These are phyloP conservation scores for Avahi laniger DNA, from an alignment of 2,797 vertebrate species.

Conservation along the genomic window DNA sequence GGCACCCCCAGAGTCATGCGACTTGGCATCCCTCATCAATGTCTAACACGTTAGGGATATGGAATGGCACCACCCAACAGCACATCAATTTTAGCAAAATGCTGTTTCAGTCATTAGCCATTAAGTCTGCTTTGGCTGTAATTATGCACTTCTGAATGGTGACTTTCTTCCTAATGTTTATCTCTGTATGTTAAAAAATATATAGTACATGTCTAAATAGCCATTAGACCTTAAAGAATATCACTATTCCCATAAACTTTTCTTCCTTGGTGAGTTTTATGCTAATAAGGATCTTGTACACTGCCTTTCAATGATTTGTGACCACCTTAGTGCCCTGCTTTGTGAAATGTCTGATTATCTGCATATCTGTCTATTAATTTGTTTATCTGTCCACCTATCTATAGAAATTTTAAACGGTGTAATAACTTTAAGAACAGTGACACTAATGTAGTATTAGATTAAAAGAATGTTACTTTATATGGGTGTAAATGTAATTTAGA, in stretches of 20 bases:
- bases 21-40: accelerated
- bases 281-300: slow-evolving; percentile 81
- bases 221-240: slow-evolving; percentile 81
- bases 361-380: slow-evolving; percentile 86
- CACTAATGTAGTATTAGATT: slow-evolving; percentile 89
- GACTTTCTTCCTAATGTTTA: slow-evolving; percentile 50
- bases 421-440: slow-evolving; percentile 86
- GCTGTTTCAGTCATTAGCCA: slow-evolving; percentile 11
- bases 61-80: background rate
- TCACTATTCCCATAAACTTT: slow-evolving; percentile 80
- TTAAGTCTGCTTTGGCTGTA: background rate
- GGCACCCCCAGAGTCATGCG: background rate
- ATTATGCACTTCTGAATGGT: slow-evolving; percentile 27
- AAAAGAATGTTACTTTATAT: slow-evolving; percentile 88
- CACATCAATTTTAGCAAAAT: slow-evolving; percentile 3
- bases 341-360: slow-evolving; percentile 81
- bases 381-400: slow-evolving; percentile 87
- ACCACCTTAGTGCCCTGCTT: slow-evolving; percentile 74
- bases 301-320: slow-evolving; percentile 81
- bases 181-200: slow-evolving; percentile 26
- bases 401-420: slow-evolving; percentile 84
- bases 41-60: background rate
- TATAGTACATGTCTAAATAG: slow-evolving; percentile 55
- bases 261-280: slow-evolving; percentile 78
- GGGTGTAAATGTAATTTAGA: slow-evolving; percentile 88